Base-by-base conservation (phyloP, 2,113 vertebrate genomes). In the Anoplopoma fimbria region DNA sequence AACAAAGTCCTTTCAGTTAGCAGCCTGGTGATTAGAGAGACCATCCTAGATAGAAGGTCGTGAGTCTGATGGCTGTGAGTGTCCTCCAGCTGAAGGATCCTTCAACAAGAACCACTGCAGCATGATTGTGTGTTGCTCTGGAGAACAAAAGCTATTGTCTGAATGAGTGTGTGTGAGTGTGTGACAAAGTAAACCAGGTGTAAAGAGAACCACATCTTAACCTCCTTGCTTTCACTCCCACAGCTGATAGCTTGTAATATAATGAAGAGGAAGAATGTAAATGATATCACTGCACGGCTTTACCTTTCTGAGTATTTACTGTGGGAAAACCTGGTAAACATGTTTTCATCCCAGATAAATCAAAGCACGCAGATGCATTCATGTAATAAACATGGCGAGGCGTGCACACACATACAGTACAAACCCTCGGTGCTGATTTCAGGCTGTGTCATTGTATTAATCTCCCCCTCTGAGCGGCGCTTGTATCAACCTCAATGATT, bases 41-140 rank as follows among this genome's bases (percentile, higher is more conserved):
- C 23, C 21, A 31, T 68, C 42, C 2, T 12, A 47, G 73, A 68
- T 42, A 82, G 84, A 90, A 87, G 84, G 88, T 91, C 86, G 69
- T 79, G 86, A 79, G 79, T 81, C 74, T 68, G 72, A 53, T 61
- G 58, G 47, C 13, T 51, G 6, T 21, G 19, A 87, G 88, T 38
- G 75, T 69, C 65, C 78, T 89, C 76, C 23, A 85, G 70, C 74
- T 86, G 70, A 85, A 88, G 83, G 29, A 79, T 77, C 75, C 75
- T 86, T 78, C 72, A 82, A 15, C 2, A 4, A 27, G 79, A 84
- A n/a, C 60, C 40, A 21, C 74, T 73, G 77, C 47, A n/a, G 38
- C 63, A 69, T 64, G 53, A 19, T 69, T 76, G 77, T 85, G 19
- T 61, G 34, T 9, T 17, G 38, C 68, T 73, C 34, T 36, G 33